Base-by-base conservation (phyloP, 1,140 invertebrate genomes). In the Dolichoris vasculosae region DNA sequence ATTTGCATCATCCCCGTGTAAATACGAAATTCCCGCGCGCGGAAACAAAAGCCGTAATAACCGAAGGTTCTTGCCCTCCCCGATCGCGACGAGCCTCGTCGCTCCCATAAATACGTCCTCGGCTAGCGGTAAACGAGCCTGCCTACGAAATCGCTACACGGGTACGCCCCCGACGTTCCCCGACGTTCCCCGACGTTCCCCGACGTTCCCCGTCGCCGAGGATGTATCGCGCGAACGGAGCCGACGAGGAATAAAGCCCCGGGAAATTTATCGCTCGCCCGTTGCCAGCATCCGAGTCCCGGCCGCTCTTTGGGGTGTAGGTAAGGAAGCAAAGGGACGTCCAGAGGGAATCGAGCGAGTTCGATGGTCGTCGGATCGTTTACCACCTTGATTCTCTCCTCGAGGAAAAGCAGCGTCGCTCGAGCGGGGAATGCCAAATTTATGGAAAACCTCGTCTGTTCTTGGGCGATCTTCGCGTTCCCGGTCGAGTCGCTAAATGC, bases 91-190 rank as follows among this genome's bases (percentile, higher is more conserved):
- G 15, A 26, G 46, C 30, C 46, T 40, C 46, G 81, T 38, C 38
- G 43, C 80, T 55, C 40, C 75, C 75, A 84, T 84, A 84, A 79
- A 84, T 84, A 84, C 80, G 76, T 79, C 76, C 76, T 84, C 83
- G 73, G 59, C 76, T 30, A 78, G 83, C 46, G 64, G 76, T 84
- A 84, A 84, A 84, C 83, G 69, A 51, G 75, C 63, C 59, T 69
- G 59, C 75, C 78, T 84, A 84, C 78, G 83, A 84, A 84, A 84
- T 78, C 30, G 83, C 71, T 67, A 78, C 71, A 75, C 46, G 69
- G 55, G 23, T 20, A 8, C 55, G 7, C 3, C 55, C 55, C 55
- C 48, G 7, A n/a, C 48, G 2, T 17, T 51, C 48, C 2, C 20
- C 20, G 7, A 2, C 11, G 48, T 40, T 51, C 11, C 35, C n/a